Base-by-base conservation (phyloP, 2,888 invertebrate species). In the Caenorhabditis angaria region DNA sequence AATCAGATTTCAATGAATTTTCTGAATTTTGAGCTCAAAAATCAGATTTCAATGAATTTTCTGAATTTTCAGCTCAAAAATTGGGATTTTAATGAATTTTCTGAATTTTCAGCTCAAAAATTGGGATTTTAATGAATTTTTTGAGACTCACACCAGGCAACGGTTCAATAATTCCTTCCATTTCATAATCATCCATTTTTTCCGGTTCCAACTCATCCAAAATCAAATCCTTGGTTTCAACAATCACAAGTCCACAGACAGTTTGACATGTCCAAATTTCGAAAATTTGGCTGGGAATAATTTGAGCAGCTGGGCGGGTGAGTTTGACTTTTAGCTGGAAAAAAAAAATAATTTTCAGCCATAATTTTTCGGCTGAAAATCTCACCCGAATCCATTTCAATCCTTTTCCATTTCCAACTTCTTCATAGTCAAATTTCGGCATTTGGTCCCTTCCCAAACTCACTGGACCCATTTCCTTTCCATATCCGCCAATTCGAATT, bases 101-200 rank as follows among this genome's bases (percentile, higher is more conserved):
- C n/a, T n/a, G n/a, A n/a, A n/a, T n/a, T n/a, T n/a, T n/a, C n/a
- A n/a, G n/a, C n/a, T n/a, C n/a, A n/a, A n/a, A n/a, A n/a, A n/a
- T n/a, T n/a, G n/a, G n/a, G n/a, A n/a, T n/a, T n/a, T n/a, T n/a
- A n/a, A n/a, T n/a, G n/a, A n/a, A n/a, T n/a, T n/a, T n/a, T n/a
- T n/a, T n/a, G n/a, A n/a, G n/a, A 68, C 67, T 62, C 10, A 68
- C 67, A 22, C 68, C 68, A 8, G 68, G 63, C 1, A 68, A 12
- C 0, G 68, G 68, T 24, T 68, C 68, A 2, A 63, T 28, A 2
- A 56, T 32, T 0, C 29, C 35, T n/a, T 32, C 22, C 53, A 62
- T 58, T 3, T 32, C 14, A 6, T 61, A 41, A 24, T 20, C 20
- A 2, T 27, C n/a, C 10, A 51, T 22, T 0, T 20, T 27, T 4